A percentile compares a stretch with the other conserved stretches of the same genome.
Evolutionary conservation across 30 jellyfish, hydroid and myxozoan genomes (phyloP).

Genomic region (Hydra vulgaris): DNA sequence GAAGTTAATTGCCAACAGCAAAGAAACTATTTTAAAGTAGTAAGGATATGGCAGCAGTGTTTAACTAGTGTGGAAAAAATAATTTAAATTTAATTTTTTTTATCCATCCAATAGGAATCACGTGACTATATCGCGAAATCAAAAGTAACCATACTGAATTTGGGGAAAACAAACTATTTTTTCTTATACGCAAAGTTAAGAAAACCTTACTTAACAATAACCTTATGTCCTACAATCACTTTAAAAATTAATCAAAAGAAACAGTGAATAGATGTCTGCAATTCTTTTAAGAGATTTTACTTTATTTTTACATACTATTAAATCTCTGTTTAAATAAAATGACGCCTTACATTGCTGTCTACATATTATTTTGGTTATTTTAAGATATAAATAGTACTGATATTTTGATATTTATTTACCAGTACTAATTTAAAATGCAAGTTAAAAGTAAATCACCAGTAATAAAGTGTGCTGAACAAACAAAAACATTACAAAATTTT

Average conservation of each 20-base stretch:
- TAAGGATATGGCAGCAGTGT: too few species aligned
- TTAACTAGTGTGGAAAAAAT: too few species aligned
- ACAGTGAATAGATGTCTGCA: background rate
- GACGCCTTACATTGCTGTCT: background rate
- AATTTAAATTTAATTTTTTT: too few species aligned
- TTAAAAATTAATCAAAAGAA: background rate
- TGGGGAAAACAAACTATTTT: background rate
- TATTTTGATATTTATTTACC: too few species aligned
- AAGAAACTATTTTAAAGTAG: too few species aligned
- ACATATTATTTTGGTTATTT: background rate
- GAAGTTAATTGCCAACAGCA: too few species aligned
- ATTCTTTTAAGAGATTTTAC: background rate
- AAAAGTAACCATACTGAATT: background rate
- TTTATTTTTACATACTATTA: background rate
- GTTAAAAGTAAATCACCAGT: too few species aligned
- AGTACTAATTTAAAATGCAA: too few species aligned
- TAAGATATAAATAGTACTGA: too few species aligned
- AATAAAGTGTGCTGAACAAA: too few species aligned
- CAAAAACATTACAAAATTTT: too few species aligned
- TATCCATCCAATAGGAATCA: background rate
- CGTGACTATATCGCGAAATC: background rate
- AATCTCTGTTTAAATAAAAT: background rate
- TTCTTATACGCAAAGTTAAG: background rate
- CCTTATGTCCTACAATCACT: too few species aligned
- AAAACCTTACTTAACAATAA: background rate